These are phyloP conservation scores for Picus viridis DNA, from an alignment of 2,797 vertebrate species.

Conservation along the genomic window DNA sequence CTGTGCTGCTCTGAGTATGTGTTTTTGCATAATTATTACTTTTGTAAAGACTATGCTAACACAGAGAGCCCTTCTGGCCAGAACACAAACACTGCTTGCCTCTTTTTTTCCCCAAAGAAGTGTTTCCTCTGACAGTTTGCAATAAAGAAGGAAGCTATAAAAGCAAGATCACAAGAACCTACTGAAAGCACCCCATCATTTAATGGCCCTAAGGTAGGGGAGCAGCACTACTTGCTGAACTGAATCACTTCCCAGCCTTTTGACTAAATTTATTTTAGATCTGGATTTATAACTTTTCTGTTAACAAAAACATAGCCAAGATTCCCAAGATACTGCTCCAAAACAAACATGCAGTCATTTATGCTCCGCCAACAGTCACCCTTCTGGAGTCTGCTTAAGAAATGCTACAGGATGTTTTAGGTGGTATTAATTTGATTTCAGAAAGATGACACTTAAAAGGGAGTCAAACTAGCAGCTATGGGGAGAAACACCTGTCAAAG, in stretches of 20 bases:
- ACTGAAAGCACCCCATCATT: not conserved
- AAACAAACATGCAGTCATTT: not conserved
- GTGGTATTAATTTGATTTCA: not conserved
- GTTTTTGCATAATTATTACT: constrained; percentile 19
- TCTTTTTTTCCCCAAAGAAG: not conserved
- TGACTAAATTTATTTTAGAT: not conserved
- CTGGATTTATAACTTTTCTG: not conserved
- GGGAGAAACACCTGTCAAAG: not conserved
- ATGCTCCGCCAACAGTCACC: not conserved
- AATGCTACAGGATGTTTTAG: constrained; percentile 1
- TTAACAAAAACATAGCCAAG: constrained; percentile 8
- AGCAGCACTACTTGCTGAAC: not conserved
- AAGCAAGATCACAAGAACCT: not conserved
- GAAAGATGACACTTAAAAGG: not conserved
- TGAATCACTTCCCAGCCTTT: not conserved
- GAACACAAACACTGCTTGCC: not conserved
- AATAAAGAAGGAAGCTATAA: not conserved
- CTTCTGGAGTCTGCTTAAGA: not conserved
- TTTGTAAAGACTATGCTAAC: not conserved
- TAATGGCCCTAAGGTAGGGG: not conserved
- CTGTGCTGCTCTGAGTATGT: constrained; percentile 46
- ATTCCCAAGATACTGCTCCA: not conserved
- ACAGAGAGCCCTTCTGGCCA: not conserved
- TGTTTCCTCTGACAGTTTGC: not conserved
- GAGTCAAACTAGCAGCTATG: not conserved